Evolutionary conservation across 2,113 vertebrate genomes (phyloP), one percentile per base, ranked within the genome.

Genomic region (Oncorhynchus masou): DNA sequence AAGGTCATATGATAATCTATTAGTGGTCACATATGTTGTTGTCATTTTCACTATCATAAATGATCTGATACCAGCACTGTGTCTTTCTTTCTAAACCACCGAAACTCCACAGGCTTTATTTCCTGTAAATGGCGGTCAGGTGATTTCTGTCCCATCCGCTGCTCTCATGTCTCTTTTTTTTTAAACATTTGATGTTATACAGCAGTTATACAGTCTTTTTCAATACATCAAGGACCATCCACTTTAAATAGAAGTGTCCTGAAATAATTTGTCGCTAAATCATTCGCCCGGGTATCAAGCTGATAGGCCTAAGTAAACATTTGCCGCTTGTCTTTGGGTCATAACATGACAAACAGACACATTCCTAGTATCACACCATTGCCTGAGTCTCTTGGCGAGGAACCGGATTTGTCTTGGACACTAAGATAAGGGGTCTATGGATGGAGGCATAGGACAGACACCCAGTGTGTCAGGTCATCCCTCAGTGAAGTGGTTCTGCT

Each of bases 81-180:
- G 68, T 83, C 73, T 86, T 76, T 88, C 79, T 82, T 73, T 88
- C 79, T 81, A 68, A 77, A 74, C 73, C 77, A 84, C 71, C 34
- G 87, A 89, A 92, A 91, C 85, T 77, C 25, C 79, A 49, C 70
- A 78, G 49, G 81, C 77, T 69, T 76, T 68, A 74, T 87, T 93
- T 92, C 90, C 90, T 89, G 90, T 92, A 92, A 92, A 82, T 70
- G 84, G 59, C 71, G 67, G 75, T 80, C 65, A 81, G 85, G 88
- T 86, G 81, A 16, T 92, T 91, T 92, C 74, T 83, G 73, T 83
- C 65, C 78, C 54, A 29, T 34, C 31, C 27, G 7, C 3, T 20
- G 74, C 74, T 74, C 59, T 82, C 74, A 59, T 70, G 75, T 76
- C 48, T 60, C 79, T 74, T 24, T 22, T 4, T 22, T 39, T 22